Base-by-base conservation (phyloP, 2,797 vertebrate genomes). In the Halcyon chelicuti region DNA sequence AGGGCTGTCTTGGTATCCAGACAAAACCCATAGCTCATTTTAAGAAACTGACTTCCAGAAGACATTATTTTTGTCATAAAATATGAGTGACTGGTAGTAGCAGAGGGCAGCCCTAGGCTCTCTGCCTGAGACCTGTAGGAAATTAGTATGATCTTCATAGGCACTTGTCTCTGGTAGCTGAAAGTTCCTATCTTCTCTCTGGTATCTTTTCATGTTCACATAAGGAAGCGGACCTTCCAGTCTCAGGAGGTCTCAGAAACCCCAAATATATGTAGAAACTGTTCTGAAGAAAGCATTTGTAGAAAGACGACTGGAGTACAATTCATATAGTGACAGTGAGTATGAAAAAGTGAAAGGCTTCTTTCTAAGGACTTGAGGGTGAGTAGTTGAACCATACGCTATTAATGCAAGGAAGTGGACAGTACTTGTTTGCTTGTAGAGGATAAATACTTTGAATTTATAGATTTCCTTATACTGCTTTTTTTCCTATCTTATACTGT, bases 61-160 rank as follows among this genome's bases (percentile, higher is more conserved):
- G 8, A n/a, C 62, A 44, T 47, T 2, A 28, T 63, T 93, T 84
- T 61, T 49, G 22, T 44, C 4, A 3, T 14, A 33, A 70, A 70
- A 10, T 17, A 63, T 3, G 18, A 54, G 11, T 18, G 23, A 14
- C 22, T 33, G 23, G 11, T 4, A 22, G n/a, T 20, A 58, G 66
- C 46, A 84, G 52, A 52, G 74, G 46, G 37, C 13, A 40, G 15
- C 40, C 22, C 7, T 31, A 26, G 22, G 16, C 8, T 51, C 5
- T 55, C 25, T 31, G 62, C 7, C 35, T 8, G 35, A 65, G 21
- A 22, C 3, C 37, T 55, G 3, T 18, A 65, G 57, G 70, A 80
- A 65, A 37, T 17, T 1, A 23, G 8, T 3, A 2, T 8, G 13
- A 31, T 49, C 8, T 33, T 42, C 25, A 4, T 1, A 42, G 33